Evolutionary conservation across 2,113 vertebrate species (phyloP), one percentile per base, ranked within the genome.

Genomic region (Lates calcarifer): DNA sequence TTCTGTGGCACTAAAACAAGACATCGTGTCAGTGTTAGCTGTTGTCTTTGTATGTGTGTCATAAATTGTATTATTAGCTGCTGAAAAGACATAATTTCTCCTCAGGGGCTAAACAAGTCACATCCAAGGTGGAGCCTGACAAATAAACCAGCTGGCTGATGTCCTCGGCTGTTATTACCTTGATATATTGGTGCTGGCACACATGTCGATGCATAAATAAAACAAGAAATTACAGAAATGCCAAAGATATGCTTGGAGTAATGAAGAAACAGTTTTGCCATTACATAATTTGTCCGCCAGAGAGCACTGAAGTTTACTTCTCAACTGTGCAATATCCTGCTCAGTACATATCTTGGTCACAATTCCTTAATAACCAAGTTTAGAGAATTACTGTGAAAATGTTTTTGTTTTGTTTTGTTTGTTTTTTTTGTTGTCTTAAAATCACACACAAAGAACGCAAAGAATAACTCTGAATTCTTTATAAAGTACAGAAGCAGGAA

Each of bases 41-140:
- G 60, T 58, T 60, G 43, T 62, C 20, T 69, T 33, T 79, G 18
- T 17, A 28, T 60, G 39, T 18, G 4, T 49, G n/a, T 26, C 70
- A 26, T n/a, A 17, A 5, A 62, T 15, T 4, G 10, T 29, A 13
- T 60, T 58, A 11, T 18, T 41, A 14, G 64, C 55, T 57, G 45
- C 31, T 15, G 22, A 24, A n/a, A 26, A 24, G 4, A 24, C n/a
- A 22, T 20, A n/a, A 22, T 41, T n/a, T 33, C 28, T 55, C 37
- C 37, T 37, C 10, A 7, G 65, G 41, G 39, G 2, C 53, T 37
- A 31, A n/a, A 37, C n/a, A 79, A 28, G 7, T 37, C 35, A 24
- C 57, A 35, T 66, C 28, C 14, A 29, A 51, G 58, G 22, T 26
- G 10, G 33, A 77, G 24, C 24, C 39, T 41, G 26, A 65, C 13